Conservation (phyloP, 2,113 vertebrate species). For the Sylvicapra grimmia region DNA sequence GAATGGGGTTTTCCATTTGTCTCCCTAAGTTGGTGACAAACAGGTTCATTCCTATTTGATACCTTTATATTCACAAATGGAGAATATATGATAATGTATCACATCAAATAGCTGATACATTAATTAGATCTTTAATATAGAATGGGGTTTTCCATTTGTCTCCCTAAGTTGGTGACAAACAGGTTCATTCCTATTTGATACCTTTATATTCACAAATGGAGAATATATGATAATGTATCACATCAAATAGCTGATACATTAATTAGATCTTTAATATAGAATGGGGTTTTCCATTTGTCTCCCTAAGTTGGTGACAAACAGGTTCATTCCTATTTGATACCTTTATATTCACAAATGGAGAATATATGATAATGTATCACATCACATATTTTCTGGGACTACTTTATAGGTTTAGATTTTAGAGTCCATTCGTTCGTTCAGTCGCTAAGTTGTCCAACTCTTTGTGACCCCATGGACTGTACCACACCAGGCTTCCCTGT, state of each 20-base stretch:
- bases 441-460: background rate
- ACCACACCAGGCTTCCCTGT: background rate
- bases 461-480: background rate
- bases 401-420: background rate
- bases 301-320: background rate
- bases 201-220: too few relatives aligned
- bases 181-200: too few relatives aligned
- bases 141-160: too few relatives aligned
- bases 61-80: too few relatives aligned
- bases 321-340: constrained; percentile 16
- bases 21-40: too few relatives aligned
- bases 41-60: too few relatives aligned
- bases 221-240: too few relatives aligned
- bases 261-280: constrained; percentile 30
- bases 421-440: background rate
- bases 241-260: constrained; percentile 9
- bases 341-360: constrained; percentile 29
- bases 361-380: background rate
- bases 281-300: constrained; percentile 5
- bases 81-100: too few relatives aligned
- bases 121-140: too few relatives aligned
- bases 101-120: too few relatives aligned
- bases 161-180: too few relatives aligned
- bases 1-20: too few relatives aligned
- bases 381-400: background rate